Base-by-base conservation (phyloP, 1,140 invertebrate species). In the Drosophila teissieri region DNA sequence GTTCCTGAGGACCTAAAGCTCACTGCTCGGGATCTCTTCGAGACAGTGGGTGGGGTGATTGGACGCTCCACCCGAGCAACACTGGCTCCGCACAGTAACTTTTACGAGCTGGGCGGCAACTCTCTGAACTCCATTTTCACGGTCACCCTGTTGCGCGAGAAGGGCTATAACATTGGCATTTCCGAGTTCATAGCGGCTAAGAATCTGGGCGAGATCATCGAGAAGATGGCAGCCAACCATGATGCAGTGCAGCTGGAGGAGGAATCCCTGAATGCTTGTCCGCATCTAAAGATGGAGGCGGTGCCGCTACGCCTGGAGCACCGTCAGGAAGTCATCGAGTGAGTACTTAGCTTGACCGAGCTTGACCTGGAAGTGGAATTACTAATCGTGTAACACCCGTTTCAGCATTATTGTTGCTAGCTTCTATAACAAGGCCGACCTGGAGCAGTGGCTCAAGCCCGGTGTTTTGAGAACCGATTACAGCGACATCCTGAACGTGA, bases 101-200 rank as follows among this genome's bases (percentile, higher is more conserved):
- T 97, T 91, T 97, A 96, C 84, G 94, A 97, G 62, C 93, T 97
- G 31, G 97, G 97, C 12, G 97, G 97, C 17, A 97, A 97, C 86
- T 97, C 97, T 0, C 93, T 98, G 2, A 97, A 97, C 89, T 97
- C 96, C 0, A 95, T 98, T 39, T 95, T 95, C 60, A 97, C 96
- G 0, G 96, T 98, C 4, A 96, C 96, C 0, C 94, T 95, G 80
- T 91, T 98, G 39, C 93, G 94, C n/a, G 95, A 97, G 52, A 94
- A 95, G 82, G 96, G 96, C 65, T 97, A 95, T 88, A 93, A 94
- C 64, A 96, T 98, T 67, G 94, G 94, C 62, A 96, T 97, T 34
- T 95, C 95, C 12, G 96, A 97, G 81, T 97, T 97, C 80, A 94
- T 97, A n/a, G 94, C 94, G 0, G 95, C 96, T 1, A 93, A 94